These are phyloP conservation scores for Elephas maximus DNA, from an alignment of 2,113 vertebrate species.

Conservation along the genomic window DNA sequence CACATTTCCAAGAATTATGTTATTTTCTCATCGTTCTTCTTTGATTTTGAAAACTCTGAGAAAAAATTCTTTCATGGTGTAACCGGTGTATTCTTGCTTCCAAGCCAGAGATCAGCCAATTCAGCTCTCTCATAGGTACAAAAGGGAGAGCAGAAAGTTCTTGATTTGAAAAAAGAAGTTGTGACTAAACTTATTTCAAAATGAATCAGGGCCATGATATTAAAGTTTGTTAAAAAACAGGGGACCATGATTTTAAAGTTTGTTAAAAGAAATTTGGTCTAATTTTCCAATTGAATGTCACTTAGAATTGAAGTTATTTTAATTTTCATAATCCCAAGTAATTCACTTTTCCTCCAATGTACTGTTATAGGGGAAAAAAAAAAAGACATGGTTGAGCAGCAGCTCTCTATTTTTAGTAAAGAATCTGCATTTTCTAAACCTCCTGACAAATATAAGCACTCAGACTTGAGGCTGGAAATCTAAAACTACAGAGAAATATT, in stretches of 20 bases:
- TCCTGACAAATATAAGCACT: not conserved
- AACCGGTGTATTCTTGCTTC: not conserved
- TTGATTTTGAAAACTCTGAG: not conserved
- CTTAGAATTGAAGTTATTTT: conserved; percentile 21
- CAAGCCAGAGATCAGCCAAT: not conserved
- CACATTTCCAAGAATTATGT: not conserved
- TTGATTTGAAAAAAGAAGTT: not conserved
- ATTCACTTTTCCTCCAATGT: not conserved
- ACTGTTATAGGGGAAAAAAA: not conserved
- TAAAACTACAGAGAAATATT: not conserved
- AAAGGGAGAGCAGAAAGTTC: not conserved
- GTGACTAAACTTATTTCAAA: not conserved
- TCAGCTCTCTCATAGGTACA: not conserved
- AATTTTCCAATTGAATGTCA: not conserved
- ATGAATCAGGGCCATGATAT: not conserved
- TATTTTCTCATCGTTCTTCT: conserved; percentile 24
- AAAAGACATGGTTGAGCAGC: not conserved
- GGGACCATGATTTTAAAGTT: not conserved
- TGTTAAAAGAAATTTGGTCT: not conserved
- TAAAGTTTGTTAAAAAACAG: not conserved
- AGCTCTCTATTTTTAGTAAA: not conserved
- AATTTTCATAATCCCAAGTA: not conserved
- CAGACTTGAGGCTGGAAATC: not conserved
- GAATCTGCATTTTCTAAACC: not conserved
- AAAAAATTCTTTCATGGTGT: not conserved